Evolutionary conservation across 2,113 vertebrate genomes (phyloP), one percentile per base, ranked within the genome.

Genomic region (Podarcis cretensis): DNA sequence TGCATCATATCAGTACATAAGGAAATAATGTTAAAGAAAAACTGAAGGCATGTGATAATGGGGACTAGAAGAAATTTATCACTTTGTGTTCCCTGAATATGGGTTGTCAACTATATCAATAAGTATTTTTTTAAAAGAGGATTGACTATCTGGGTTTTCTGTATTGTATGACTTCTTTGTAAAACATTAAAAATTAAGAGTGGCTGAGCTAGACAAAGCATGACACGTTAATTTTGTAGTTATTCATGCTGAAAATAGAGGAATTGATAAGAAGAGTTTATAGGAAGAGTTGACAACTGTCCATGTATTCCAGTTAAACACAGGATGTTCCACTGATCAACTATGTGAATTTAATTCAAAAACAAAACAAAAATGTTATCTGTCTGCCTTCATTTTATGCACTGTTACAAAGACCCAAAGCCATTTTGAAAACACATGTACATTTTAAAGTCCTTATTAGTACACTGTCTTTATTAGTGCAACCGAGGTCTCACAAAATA

Each of bases 241-340:
- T 84, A 73, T 75, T n/a, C 68, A 23, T 20, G 35, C 35, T 63
- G 35, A 74, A 89, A 80, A 65, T 25, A 0, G 16, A 5, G 8
- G 84, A 90, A 73, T 63, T 85, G 4, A 63, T 69, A 78, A n/a
- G 54, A 71, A 81, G 27, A 66, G 48, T 73, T 32, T 85, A 63
- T 69, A 78, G 35, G 54, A 71, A 81, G 27, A 66, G 48, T 73
- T 32, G 76, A 84, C 77, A 80, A 87, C 87, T 92, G 82, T 93
- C 59, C 88, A 89, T 32, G 10, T 6, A 1, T 85, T 89, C 84
- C 89, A 92, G 84, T 84, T 85, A 92, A 96, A 93, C 92, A 94
- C 35, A n/a, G 96, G 93, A 96, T 94, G 92, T 95, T 95, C 90
- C 86, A 88, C 81, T 73, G 90, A 90, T 25, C 81, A 83, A 68